A percentile compares a stretch with the other conserved stretches of the same genome.
Conservation (phyloP, 2,888 invertebrate genomes). For the Trichopria drosophilae region DNA sequence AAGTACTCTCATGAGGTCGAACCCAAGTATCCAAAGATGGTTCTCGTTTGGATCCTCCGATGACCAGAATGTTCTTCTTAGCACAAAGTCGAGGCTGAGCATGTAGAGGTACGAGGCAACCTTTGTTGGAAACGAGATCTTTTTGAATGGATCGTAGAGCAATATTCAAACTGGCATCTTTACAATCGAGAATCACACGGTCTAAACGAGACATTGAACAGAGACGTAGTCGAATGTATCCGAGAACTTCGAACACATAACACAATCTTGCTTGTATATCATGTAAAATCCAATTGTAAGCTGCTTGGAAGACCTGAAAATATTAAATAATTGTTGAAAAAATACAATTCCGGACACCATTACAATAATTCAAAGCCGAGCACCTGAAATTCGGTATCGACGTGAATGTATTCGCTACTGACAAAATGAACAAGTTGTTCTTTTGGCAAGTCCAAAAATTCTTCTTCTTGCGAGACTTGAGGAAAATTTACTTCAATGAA, state of each 20-base stretch:
- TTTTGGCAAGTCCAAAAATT: conserved; percentile 81
- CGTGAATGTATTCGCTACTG: conserved; percentile 81
- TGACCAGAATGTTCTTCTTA: conserved; percentile 83
- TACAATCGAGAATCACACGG: conserved; percentile 74
- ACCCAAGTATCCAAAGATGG: conserved; percentile 71
- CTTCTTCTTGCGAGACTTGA: conserved; percentile 78
- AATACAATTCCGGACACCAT: neutral
- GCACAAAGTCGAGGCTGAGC: conserved; percentile 82
- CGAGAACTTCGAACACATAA: conserved; percentile 83
- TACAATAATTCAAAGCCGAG: conserved; percentile 1
- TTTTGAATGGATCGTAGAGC: conserved; percentile 79
- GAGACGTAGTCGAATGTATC: conserved; percentile 79
- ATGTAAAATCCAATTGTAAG: conserved; percentile 84
- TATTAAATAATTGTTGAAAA: neutral
- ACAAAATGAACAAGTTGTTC: conserved; percentile 76
- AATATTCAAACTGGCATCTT: conserved; percentile 78
- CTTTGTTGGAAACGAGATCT: conserved; percentile 75
- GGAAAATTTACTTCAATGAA: conserved; percentile 87
- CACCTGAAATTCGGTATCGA: conserved; percentile 88
- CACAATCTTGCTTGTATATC: conserved; percentile 76
- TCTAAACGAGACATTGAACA: conserved; percentile 80
- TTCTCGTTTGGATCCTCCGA: conserved; percentile 86
- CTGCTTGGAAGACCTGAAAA: conserved; percentile 76
- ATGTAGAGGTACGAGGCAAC: conserved; percentile 74
- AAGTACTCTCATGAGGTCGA: conserved; percentile 76